phyloP scores from a whole-genome alignment of 2,888 invertebrate species.

The Melieria crassipennis region DNA sequence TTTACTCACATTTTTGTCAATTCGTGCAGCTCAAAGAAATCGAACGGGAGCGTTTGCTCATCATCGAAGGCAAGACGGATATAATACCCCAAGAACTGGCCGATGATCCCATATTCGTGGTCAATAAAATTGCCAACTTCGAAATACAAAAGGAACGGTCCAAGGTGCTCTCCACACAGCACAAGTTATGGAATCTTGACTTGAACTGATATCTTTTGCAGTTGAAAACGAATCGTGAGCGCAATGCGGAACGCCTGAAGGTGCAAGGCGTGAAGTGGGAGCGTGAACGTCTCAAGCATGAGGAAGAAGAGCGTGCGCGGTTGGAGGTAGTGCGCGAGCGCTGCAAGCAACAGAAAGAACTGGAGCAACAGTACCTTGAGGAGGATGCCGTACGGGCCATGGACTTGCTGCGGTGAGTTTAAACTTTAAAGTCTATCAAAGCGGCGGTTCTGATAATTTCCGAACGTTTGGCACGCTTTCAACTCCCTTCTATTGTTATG shows the following conservation, averaged over 20 bases:
- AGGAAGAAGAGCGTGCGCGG: constrained; percentile 57
- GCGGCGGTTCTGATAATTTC: no score
- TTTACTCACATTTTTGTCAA: neutral
- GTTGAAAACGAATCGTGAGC: constrained; percentile 64
- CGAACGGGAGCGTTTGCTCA: constrained; percentile 72
- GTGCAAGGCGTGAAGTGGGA: constrained; percentile 65
- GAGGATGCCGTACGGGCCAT: constrained; percentile 62
- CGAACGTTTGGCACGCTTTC: neutral
- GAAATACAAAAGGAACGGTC: constrained; percentile 67
- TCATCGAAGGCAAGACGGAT: constrained; percentile 70
- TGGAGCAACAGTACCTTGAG: constrained; percentile 56
- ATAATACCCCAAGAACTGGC: constrained; percentile 71
- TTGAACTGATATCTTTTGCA: constrained; percentile 37
- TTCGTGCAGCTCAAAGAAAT: constrained; percentile 68
- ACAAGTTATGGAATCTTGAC: neutral
- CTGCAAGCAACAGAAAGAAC: constrained; percentile 50
- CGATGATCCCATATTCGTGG: constrained; percentile 73
- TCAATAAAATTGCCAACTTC: constrained; percentile 67
- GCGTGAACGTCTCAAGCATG: constrained; percentile 58
- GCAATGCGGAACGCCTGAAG: constrained; percentile 63
- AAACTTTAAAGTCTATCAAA: neutral
- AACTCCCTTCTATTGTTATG: neutral
- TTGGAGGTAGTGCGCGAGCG: constrained; percentile 52
- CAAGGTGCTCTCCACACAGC: constrained; percentile 60
- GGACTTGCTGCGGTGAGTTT: constrained; percentile 61